A percentile compares a stretch with the other conserved stretches of the same genome.
phyloP scores from a whole-genome alignment of 2,113 vertebrate genomes.

The Grallaria varia region DNA sequence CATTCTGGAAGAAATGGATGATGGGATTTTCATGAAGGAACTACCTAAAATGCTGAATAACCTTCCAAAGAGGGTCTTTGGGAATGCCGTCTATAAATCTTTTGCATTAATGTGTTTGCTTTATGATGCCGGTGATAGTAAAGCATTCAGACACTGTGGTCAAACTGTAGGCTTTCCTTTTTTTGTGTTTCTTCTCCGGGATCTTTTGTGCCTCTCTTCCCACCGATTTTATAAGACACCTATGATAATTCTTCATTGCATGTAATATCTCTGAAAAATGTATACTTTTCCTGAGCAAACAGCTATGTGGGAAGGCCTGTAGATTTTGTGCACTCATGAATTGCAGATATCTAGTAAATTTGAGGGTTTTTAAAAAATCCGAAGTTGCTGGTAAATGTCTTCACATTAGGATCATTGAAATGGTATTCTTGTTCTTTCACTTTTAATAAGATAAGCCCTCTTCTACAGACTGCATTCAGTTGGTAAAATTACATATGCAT shows the following conservation, averaged over 20 bases:
- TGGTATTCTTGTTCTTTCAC: neutral
- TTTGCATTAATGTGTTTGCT: neutral
- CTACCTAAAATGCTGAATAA: neutral
- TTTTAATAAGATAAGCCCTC: neutral
- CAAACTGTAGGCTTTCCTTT: neutral
- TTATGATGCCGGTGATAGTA: neutral
- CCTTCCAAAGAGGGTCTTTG: neutral
- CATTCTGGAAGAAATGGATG: neutral
- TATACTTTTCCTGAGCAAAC: neutral
- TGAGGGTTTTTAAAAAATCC: neutral
- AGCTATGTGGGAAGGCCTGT: neutral
- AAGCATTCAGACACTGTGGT: neutral
- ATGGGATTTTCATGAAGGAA: neutral
- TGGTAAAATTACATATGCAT: neutral
- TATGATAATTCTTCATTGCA: neutral
- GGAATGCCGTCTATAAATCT: neutral
- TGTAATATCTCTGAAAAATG: neutral
- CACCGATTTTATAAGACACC: neutral
- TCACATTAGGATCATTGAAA: neutral
- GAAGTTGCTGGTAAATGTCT: neutral
- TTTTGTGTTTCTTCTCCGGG: neutral
- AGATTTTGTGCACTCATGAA: neutral
- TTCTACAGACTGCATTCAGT: neutral
- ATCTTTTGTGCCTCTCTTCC: neutral
- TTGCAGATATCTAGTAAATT: neutral